Evolutionary conservation across 2,797 vertebrate species (phyloP).

Genomic region (Thalassophryne amazonica): DNA sequence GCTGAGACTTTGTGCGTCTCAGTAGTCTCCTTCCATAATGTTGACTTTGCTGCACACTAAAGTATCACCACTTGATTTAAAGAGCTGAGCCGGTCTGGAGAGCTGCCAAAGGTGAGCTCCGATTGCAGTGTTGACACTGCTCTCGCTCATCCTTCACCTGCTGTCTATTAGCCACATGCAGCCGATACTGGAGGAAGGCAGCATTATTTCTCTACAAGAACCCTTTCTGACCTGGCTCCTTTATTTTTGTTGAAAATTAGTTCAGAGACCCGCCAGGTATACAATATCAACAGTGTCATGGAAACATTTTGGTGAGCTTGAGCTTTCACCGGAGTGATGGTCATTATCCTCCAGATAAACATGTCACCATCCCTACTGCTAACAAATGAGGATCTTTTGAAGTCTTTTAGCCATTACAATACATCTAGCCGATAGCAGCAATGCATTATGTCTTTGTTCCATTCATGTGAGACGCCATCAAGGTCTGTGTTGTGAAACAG

Average conservation of each 20-base stretch:
- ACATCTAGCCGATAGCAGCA: background rate
- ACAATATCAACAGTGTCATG: background rate
- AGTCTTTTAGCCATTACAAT: background rate
- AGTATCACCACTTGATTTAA: constrained; percentile 49
- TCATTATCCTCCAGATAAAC: no score
- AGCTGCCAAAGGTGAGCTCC: constrained; percentile 45
- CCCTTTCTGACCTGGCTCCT: constrained; percentile 1
- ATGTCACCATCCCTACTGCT: background rate
- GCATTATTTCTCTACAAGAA: constrained; percentile 14
- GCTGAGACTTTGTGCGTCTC: background rate
- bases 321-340: background rate
- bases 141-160: constrained; percentile 64
- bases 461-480: constrained; percentile 53
- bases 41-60: constrained; percentile 32
- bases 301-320: constrained; percentile 10
- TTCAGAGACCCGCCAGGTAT: background rate
- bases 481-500: constrained; percentile 44
- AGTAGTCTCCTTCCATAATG: constrained; percentile 5
- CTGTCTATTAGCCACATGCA: constrained; percentile 53
- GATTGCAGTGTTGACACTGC: constrained; percentile 56
- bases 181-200: constrained; percentile 15
- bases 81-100: constrained; percentile 47
- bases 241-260: constrained; percentile 1
- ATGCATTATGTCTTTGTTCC: constrained; percentile 27
- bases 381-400: background rate